Percentiles rank a stretch among this genome's conserved stretches.
These are phyloP conservation scores for Fragum sueziense DNA, from an alignment of 2,888 invertebrate genomes.

Conservation along the genomic window DNA sequence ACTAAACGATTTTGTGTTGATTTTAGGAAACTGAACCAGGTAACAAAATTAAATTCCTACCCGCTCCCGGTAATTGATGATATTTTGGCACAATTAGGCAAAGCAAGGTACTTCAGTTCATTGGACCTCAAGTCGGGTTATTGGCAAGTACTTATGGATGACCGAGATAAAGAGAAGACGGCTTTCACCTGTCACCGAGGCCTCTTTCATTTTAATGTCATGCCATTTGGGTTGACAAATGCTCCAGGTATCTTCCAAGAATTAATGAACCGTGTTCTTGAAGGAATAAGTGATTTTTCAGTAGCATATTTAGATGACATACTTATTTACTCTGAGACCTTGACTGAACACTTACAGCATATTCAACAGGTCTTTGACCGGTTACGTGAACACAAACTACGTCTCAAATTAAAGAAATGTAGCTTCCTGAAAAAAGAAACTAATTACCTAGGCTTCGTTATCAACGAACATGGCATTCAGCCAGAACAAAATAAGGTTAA, in stretches of 20 bases:
- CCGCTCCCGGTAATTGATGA: slow-evolving; percentile 49
- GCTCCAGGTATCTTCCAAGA: slow-evolving; percentile 41
- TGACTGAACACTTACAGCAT: slow-evolving; percentile 48
- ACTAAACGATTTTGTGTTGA: too few relatives aligned
- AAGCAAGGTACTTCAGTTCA: slow-evolving; percentile 42
- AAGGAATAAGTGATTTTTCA: slow-evolving; percentile 40
- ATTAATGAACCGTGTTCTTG: slow-evolving; percentile 41
- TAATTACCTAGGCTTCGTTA: slow-evolving; percentile 38
- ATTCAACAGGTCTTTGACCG: slow-evolving; percentile 21
- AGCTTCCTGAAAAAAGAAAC: slow-evolving; percentile 35
- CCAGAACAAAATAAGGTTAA: slow-evolving; percentile 34
- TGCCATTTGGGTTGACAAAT: slow-evolving; percentile 50
- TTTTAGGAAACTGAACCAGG: too few relatives aligned
- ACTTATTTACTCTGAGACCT: slow-evolving; percentile 32
- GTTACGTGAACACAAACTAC: slow-evolving; percentile 20
- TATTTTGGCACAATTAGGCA: slow-evolving; percentile 37
- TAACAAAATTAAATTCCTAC: slow-evolving; percentile 36
- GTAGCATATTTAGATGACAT: slow-evolving; percentile 54
- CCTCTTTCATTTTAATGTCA: slow-evolving; percentile 39
- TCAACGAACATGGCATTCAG: slow-evolving; percentile 28
- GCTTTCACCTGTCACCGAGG: slow-evolving; percentile 47
- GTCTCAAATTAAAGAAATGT: slow-evolving; percentile 38
- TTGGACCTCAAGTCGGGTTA: slow-evolving; percentile 47
- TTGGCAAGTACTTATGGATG: slow-evolving; percentile 47
- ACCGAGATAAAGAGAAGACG: slow-evolving; percentile 42